Evolutionary conservation across 1,140 invertebrate species (phyloP).

Genomic region (Temnothorax nylanderi): DNA sequence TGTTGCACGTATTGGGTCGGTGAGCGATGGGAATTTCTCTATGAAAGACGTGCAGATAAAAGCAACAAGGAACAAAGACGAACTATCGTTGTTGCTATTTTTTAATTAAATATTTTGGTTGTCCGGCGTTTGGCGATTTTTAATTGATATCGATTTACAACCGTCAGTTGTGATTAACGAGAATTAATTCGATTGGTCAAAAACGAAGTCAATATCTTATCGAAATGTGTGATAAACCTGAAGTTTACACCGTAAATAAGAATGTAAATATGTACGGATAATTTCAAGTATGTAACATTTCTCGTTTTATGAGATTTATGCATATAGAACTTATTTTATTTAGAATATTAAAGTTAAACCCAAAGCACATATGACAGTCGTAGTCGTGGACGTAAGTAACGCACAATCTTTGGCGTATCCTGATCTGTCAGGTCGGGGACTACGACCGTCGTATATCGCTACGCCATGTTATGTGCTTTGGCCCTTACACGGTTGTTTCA

Average conservation of each 20-base stretch:
- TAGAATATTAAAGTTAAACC: background rate
- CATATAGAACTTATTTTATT: background rate
- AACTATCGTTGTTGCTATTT: constrained; percentile 25
- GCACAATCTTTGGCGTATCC: no score
- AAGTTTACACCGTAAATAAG: background rate
- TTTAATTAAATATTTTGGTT: constrained; percentile 35
- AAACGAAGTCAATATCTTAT: background rate
- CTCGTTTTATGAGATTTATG: background rate
- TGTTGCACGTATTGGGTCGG: constrained; percentile 47
- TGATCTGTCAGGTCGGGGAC: no score
- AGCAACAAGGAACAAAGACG: constrained; percentile 13
- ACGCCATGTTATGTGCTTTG: no score
- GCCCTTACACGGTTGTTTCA: background rate
- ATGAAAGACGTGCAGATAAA: constrained; percentile 49
- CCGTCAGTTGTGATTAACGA: background rate
- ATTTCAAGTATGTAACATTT: background rate
- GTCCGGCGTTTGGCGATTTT: background rate
- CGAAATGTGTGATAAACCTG: background rate
- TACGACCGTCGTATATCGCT: no score
- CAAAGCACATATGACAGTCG: no score
- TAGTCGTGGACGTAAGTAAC: no score
- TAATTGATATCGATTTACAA: background rate
- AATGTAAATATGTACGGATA: background rate
- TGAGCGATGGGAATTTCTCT: constrained; percentile 68
- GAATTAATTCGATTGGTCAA: background rate